Percentiles rank a stretch among this genome's conserved stretches.
Evolutionary conservation across 2,888 invertebrate species (phyloP).

Genomic region (Rugalucina vietnamica): DNA sequence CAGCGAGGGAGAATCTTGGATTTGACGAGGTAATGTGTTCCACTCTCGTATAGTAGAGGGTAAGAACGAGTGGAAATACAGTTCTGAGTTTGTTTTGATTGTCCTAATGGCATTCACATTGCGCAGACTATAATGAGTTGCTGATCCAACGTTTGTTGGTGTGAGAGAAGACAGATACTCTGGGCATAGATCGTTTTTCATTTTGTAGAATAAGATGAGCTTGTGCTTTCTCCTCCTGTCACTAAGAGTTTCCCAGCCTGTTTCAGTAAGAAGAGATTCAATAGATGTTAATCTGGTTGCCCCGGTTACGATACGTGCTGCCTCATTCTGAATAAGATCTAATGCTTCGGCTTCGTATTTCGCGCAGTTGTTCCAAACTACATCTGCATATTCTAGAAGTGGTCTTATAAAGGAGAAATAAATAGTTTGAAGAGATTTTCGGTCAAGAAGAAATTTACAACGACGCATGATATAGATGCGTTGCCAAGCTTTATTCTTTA

Average conservation of each 20-base stretch:
- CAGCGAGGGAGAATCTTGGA: too few species aligned
- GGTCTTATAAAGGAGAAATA: conserved; percentile 15
- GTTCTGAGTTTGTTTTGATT: neutral
- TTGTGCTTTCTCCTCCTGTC: neutral
- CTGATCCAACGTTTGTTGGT: neutral
- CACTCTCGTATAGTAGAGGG: too few species aligned
- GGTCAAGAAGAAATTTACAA: neutral
- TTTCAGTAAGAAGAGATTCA: neutral
- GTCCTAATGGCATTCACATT: neutral
- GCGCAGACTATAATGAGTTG: neutral
- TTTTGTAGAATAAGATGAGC: conserved; percentile 3
- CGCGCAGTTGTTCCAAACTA: conserved; percentile 8
- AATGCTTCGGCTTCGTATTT: neutral
- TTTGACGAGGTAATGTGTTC: too few species aligned
- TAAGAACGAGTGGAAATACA: neutral
- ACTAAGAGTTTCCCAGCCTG: neutral
- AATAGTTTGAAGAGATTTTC: conserved; percentile 6
- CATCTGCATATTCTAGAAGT: conserved; percentile 24
- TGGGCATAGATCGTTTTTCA: neutral
- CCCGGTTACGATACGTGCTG: conserved; percentile 27
- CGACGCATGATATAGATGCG: too few species aligned
- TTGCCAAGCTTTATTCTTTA: conserved; percentile 13
- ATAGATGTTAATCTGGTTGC: conserved; percentile 33
- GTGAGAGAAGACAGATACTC: neutral
- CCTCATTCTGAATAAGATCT: conserved; percentile 23